These are phyloP conservation scores for Callitettix versicolor DNA, from an alignment of 1,140 invertebrate genomes.

Conservation along the genomic window DNA sequence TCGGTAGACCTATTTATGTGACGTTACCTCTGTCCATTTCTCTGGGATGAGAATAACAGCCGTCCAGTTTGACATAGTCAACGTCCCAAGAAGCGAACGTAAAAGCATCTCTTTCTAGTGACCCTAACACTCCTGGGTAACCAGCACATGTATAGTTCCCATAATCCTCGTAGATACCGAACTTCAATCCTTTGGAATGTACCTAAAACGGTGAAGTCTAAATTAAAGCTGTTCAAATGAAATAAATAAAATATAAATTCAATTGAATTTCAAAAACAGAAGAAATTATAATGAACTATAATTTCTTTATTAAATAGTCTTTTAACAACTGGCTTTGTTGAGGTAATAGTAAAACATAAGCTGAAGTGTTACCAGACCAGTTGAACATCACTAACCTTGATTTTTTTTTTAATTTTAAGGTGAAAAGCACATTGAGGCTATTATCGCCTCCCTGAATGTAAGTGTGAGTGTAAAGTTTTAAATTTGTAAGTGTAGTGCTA, in stretches of 20 bases:
- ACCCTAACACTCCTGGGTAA: conserved; percentile 69
- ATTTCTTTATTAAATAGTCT: too few species aligned
- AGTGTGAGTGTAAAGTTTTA: too few species aligned
- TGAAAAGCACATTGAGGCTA: too few species aligned
- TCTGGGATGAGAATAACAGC: conserved; percentile 59
- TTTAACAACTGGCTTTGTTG: too few species aligned
- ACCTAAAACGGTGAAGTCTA: conserved; percentile 51
- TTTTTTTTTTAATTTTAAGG: too few species aligned
- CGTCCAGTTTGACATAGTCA: conserved; percentile 84
- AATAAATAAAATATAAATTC: not conserved
- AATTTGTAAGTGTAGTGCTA: too few species aligned
- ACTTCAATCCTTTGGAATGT: conserved; percentile 67
- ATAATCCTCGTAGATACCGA: conserved; percentile 83
- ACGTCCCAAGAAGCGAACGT: conserved; percentile 82
- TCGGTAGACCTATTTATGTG: too few species aligned
- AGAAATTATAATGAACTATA: not conserved
- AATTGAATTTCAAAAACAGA: not conserved
- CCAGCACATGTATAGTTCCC: conserved; percentile 73
- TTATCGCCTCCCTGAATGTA: too few species aligned
- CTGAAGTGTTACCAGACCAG: too few species aligned
- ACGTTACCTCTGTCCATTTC: conserved; percentile 45
- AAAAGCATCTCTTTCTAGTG: conserved; percentile 64
- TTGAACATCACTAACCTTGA: too few species aligned
- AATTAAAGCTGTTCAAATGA: not conserved
- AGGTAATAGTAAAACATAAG: too few species aligned